A percentile compares a stretch with the other conserved stretches of the same genome.
phyloP scores from a whole-genome alignment of 2,113 vertebrate species.

The Heteronetta atricapilla region DNA sequence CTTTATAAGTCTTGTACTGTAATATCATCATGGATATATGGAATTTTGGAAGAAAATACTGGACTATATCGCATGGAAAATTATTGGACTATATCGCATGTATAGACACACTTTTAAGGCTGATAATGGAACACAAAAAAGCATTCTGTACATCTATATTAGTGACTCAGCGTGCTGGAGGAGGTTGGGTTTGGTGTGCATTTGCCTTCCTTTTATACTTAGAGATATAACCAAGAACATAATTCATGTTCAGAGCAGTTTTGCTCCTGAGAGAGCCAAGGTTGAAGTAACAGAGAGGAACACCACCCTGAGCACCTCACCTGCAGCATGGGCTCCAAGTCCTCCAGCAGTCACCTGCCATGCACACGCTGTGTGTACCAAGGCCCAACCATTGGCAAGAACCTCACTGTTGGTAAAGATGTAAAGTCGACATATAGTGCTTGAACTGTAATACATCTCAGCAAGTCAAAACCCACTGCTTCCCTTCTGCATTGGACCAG shows the following conservation, averaged over 20 bases:
- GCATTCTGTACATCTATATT: not conserved
- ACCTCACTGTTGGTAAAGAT: not conserved
- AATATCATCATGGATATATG: not conserved
- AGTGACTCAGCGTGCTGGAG: not conserved
- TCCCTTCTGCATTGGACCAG: not conserved
- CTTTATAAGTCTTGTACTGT: not conserved
- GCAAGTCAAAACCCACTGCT: not conserved
- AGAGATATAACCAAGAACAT: not conserved
- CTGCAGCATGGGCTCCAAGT: rapidly evolving
- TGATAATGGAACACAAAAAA: not conserved
- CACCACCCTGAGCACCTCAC: not conserved
- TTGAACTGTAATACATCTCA: not conserved
- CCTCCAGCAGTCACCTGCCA: not conserved
- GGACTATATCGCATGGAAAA: not conserved
- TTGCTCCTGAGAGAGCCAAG: not conserved
- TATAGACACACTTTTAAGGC: not conserved
- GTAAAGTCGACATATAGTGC: not conserved
- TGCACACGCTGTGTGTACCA: not conserved
- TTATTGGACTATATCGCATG: not conserved
- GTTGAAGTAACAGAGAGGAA: not conserved
- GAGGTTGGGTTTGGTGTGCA: not conserved
- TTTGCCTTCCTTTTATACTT: not conserved
- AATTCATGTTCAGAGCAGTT: not conserved
- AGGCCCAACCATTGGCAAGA: rapidly evolving
- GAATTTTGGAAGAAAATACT: not conserved